Evolutionary conservation across 1,140 invertebrate genomes (phyloP).

Genomic region (Pseudomyrmex dendroicus): DNA sequence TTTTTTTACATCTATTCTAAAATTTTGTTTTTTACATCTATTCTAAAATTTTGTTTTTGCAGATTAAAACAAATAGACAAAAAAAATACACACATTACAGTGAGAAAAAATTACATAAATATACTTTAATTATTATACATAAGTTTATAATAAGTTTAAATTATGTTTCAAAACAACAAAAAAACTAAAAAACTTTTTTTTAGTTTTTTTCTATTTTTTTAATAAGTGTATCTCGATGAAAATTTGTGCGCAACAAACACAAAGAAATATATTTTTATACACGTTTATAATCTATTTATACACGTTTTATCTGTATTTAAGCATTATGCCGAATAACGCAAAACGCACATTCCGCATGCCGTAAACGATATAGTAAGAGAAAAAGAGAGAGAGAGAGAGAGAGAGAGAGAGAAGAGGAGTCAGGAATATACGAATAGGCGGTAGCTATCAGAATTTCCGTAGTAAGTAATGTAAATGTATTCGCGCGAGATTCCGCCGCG

Average conservation of each 20-base stretch:
- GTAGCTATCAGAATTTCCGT: slow-evolving; percentile 66
- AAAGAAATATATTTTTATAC: slow-evolving; percentile 37
- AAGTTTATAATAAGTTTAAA: neutral
- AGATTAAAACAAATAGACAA: neutral
- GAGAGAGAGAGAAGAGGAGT: neutral
- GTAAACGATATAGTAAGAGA: slow-evolving; percentile 43
- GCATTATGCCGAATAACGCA: slow-evolving; percentile 24
- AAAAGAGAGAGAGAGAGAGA: no score
- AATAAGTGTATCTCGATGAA: neutral
- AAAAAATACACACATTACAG: no score
- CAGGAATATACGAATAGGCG: slow-evolving; percentile 55
- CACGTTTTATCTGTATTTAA: slow-evolving; percentile 49
- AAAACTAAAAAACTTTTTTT: slow-evolving; percentile 22
- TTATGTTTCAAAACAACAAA: neutral
- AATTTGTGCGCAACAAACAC: neutral
- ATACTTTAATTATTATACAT: no score
- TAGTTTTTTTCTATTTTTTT: neutral
- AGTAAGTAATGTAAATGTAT: slow-evolving; percentile 69
- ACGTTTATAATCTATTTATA: slow-evolving; percentile 20
- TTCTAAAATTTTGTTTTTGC: neutral
- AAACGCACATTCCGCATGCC: slow-evolving; percentile 40
- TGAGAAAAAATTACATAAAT: no score
- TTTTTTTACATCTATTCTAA: neutral
- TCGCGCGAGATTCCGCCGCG: slow-evolving; percentile 64
- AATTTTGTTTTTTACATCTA: neutral